Conservation (phyloP, 2,797 vertebrate species). For the Tokudaia muenninki region DNA sequence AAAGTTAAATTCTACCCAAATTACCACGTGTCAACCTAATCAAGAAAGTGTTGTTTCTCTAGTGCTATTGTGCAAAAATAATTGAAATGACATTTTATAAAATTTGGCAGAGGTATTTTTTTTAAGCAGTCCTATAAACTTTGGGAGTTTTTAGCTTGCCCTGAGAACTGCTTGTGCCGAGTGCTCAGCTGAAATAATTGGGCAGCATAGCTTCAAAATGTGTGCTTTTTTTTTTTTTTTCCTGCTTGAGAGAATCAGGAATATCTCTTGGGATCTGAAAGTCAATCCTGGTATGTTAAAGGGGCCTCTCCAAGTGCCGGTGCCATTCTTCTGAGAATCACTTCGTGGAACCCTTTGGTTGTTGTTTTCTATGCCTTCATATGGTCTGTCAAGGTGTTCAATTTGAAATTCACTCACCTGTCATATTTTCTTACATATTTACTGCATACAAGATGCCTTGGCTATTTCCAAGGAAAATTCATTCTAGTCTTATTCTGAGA, state of each 20-base stretch:
- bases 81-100: constrained; percentile 85
- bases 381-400: constrained; percentile 69
- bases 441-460: constrained; percentile 74
- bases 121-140: constrained; percentile 81
- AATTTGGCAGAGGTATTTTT: constrained; percentile 78
- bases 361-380: constrained; percentile 67
- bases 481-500: constrained; percentile 70
- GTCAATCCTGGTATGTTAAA: constrained; percentile 76
- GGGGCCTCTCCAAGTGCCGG: constrained; percentile 70
- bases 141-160: constrained; percentile 75
- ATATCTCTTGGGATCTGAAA: constrained; percentile 78
- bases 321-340: constrained; percentile 73
- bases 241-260: constrained; percentile 83
- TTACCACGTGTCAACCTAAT: constrained; percentile 87
- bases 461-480: constrained; percentile 72
- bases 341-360: constrained; percentile 56
- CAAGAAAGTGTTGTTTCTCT: constrained; percentile 81
- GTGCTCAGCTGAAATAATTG: constrained; percentile 86
- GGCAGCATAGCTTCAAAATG: constrained; percentile 67
- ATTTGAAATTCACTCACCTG: constrained; percentile 72
- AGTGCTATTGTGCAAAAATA: constrained; percentile 86
- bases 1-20: constrained; percentile 84
- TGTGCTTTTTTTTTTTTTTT: not conserved
- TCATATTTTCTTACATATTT: constrained; percentile 81
- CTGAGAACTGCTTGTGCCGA: constrained; percentile 83